Evolutionary conservation across 2,888 invertebrate genomes (phyloP), one percentile per base, ranked within the genome.

Genomic region (Xanthorhoe spadicearia): DNA sequence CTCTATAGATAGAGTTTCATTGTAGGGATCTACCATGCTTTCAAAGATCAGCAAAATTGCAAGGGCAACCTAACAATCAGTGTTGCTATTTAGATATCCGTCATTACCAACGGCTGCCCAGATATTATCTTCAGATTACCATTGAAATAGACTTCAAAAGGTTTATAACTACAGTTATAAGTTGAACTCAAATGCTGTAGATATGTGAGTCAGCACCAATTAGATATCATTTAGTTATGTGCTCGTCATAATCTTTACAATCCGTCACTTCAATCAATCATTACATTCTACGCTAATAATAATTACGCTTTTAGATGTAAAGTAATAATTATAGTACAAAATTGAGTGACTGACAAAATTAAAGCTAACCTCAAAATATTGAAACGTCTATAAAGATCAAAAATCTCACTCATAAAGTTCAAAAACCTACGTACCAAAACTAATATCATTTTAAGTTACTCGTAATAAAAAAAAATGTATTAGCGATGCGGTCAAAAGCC

Each of bases 151-250:
- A 58, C 54, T 50, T 66, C 53, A 46, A 64, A 52, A 55, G 51
- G 51, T 38, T 48, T 46, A 17, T 38, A 58, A 28, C 7, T 54
- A 70, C 67, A 70, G 72, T 69, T 70, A 68, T 56, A 60, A 60
- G 38, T 53, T 61, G 38, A 51, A 55, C 59, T 61, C 52, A 66
- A 69, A 66, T 64, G 60, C n/a, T 43, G 13, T 43, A 13, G 13
- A 43, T 13, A 48, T 62, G 53, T 72, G 72, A 72, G 66, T 72
- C 69, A 66, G 68, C 72, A 68, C 38, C 69, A 69, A 64, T 64
- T 66, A 66, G 50, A 71, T 64, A 71, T 69, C 66, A 69, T 66
- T 66, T 43, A 43, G 38, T 13, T 43, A 43, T 1, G 0, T 60
- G 68, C 53, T 59, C 56, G 62, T 66, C 56, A 53, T 50, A 56